These are phyloP conservation scores for Drosophila micromelanica DNA, from an alignment of 1,140 invertebrate species.

Conservation along the genomic window DNA sequence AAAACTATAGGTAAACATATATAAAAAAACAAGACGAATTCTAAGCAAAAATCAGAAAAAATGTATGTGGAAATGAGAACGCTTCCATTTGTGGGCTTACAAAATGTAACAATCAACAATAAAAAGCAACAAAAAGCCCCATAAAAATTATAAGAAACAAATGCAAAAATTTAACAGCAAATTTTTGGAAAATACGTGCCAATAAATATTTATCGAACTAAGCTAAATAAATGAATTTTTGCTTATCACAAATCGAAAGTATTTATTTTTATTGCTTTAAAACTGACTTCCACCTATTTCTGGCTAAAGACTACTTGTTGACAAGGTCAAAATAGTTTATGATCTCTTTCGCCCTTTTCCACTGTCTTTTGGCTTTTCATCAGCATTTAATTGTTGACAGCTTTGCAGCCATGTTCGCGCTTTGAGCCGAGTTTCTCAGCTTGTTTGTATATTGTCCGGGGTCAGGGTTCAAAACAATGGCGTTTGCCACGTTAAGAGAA, in stretches of 20 bases:
- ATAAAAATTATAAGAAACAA: slow-evolving; percentile 11
- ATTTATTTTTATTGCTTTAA: not conserved
- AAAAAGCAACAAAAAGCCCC: slow-evolving; percentile 3
- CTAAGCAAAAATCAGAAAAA: slow-evolving; percentile 32
- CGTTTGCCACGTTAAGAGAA: slow-evolving; percentile 60
- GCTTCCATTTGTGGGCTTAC: slow-evolving; percentile 21
- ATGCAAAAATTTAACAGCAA: slow-evolving; percentile 9
- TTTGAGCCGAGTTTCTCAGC: slow-evolving; percentile 54
- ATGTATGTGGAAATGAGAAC: slow-evolving; percentile 61
- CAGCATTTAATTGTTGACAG: slow-evolving; percentile 50
- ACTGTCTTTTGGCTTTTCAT: slow-evolving; percentile 7
- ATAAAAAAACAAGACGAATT: not conserved
- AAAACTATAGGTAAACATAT: slow-evolving; percentile 42
- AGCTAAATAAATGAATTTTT: too few species aligned
- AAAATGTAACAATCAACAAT: slow-evolving; percentile 40
- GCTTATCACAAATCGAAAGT: not conserved
- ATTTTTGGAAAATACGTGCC: slow-evolving; percentile 10
- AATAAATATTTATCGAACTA: not conserved
- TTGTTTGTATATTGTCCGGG: slow-evolving; percentile 65
- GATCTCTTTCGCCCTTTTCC: slow-evolving; percentile 29
- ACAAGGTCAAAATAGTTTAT: slow-evolving; percentile 30
- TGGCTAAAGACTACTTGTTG: slow-evolving; percentile 21
- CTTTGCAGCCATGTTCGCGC: slow-evolving; percentile 20
- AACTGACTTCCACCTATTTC: not conserved
- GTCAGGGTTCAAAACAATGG: slow-evolving; percentile 78